Evolutionary conservation across 2,888 invertebrate species (phyloP).

Genomic region (Pollenia angustigena): DNA sequence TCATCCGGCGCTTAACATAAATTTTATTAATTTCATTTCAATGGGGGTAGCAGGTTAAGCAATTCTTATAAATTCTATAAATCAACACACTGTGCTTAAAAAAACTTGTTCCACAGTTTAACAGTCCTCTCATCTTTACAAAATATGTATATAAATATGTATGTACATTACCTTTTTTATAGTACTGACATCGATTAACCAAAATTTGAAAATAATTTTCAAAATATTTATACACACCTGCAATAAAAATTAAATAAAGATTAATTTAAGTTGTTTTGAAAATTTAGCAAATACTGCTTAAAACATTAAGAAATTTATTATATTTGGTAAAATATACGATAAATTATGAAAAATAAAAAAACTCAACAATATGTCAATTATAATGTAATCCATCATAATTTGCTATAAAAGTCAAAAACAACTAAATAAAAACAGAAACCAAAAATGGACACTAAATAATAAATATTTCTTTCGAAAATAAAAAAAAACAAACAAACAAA

Average conservation of each 20-base stretch:
- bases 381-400: constrained; percentile 71
- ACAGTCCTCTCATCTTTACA: no score
- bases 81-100: no score
- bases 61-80: no score
- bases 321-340: constrained; percentile 60
- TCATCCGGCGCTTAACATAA: no score
- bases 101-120: no score
- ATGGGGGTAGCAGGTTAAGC: no score
- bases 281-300: neutral
- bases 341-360: constrained; percentile 61
- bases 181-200: constrained; percentile 41
- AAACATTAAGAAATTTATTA: constrained; percentile 33
- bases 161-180: constrained; percentile 20
- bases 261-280: constrained; percentile 51
- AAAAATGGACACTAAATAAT: constrained; percentile 38
- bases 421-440: constrained; percentile 15
- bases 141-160: neutral
- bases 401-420: constrained; percentile 48
- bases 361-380: constrained; percentile 68
- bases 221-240: constrained; percentile 64
- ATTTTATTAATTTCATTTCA: no score
- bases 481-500: constrained; percentile 24
- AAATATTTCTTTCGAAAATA: constrained; percentile 16
- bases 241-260: constrained; percentile 58
- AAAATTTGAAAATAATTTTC: constrained; percentile 45